Conservation (phyloP, 2,888 invertebrate species). For the Ichneumon xanthorius region DNA sequence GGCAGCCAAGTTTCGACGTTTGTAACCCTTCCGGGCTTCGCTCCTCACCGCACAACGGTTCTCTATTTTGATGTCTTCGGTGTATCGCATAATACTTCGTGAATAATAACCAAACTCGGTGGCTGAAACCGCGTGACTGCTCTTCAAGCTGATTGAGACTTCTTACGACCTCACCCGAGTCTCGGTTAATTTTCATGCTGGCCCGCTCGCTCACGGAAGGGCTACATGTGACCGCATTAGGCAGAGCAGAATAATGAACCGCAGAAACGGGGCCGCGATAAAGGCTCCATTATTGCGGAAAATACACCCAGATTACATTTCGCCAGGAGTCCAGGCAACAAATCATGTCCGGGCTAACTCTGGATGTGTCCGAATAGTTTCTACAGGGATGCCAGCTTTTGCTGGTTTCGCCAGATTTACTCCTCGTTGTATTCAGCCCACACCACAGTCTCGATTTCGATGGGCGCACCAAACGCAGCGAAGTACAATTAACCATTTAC, state of each 20-base stretch:
- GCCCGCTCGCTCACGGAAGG: conserved; percentile 44
- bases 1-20: conserved; percentile 70
- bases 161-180: conserved; percentile 31
- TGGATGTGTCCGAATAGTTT: neutral
- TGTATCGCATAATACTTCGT: conserved; percentile 56
- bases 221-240: conserved; percentile 58
- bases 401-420: too few species aligned
- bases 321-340: neutral
- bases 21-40: conserved; percentile 44
- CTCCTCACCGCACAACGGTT: conserved; percentile 14
- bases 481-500: conserved; percentile 52
- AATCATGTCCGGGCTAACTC: neutral
- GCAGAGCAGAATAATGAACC: conserved; percentile 60
- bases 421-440: too few species aligned
- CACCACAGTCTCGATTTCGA: too few species aligned
- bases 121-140: conserved; percentile 51
- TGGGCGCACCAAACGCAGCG: conserved; percentile 20
- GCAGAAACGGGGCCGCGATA: conserved; percentile 37
- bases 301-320: conserved; percentile 32
- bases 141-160: conserved; percentile 47
- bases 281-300: conserved; percentile 48
- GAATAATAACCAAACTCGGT: conserved; percentile 63
- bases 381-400: too few species aligned
- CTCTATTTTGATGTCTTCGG: conserved; percentile 46
- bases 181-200: conserved; percentile 14